Base-by-base conservation (phyloP, 2,113 vertebrate genomes). In the Geococcyx californianus region DNA sequence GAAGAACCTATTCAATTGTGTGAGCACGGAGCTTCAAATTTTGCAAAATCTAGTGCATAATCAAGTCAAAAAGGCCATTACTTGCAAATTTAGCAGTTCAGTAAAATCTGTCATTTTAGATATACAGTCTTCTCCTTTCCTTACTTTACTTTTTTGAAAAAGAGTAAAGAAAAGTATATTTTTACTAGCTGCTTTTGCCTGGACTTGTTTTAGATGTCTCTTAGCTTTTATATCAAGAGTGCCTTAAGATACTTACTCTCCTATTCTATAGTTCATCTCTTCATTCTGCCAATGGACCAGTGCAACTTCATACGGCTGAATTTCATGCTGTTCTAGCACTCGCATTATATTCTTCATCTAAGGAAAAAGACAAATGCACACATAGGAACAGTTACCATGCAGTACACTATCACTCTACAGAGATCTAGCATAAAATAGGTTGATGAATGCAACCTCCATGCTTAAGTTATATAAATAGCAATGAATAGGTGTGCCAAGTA, bases 251-350 rank as follows among this genome's bases (percentile, higher is more conserved):
- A 95, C 99, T 95, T 98, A 99, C 99, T 98, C 98, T 97, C 96
- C 97, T 89, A 98, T 96, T n/a, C 94, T 94, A 82, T 99, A 99
- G 98, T 98, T 99, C 24, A 99, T 98, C 95, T 99, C 99, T 93
- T 99, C 99, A 19, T 99, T 99, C 93, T 99, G 99, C 99, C 99
- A 99, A 64, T 99, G 99, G 44, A 99, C 98, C 86, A 99, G 90
- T 1, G 99, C 99, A 7, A 99, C 97, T 96, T 99, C 99, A 9
- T 99, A 99, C 1, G 99, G 98, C 95, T 99, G 98, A 84, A 99
- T 98, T 97, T 99, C 99, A 89, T 99, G 99, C n/a, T 94, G 98
- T 82, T 99, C 99, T 87, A 99, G 90, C 74, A 99, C 88, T 54
- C 88, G 98, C 99, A 99, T 97, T 54, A 98, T 96, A 7, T 95